Base-by-base conservation (phyloP, 2,888 invertebrate genomes). In the Cosmopolites sordidus region DNA sequence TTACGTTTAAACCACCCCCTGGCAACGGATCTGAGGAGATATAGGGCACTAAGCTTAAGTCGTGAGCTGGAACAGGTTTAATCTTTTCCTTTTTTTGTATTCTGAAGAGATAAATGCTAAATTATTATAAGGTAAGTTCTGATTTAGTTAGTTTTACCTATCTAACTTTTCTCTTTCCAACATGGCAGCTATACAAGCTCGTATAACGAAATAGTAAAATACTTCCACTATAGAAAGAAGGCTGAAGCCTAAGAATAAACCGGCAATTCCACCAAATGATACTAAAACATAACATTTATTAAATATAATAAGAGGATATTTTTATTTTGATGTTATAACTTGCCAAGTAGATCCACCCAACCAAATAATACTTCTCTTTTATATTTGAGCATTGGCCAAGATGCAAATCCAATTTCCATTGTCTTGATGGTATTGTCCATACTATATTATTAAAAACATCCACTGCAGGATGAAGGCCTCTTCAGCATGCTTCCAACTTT, bases 281-380 rank as follows among this genome's bases (percentile, higher is more conserved):
- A 84, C 84, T 83, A 67, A 29, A 70, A 72, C 8, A 22, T 22
- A 3, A 3, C 4, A 8, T 5, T 3, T 3, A 8, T 5, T 22
- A 54, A 57, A 53, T 47, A 9, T 1, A 18, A 33, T 9, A 3
- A 33, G 3, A n/a, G 11, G 3, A 16, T 15, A 16, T 4, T 40
- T 40, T 11, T 5, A 5, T 40, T 11, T 29, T 43, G 12, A 12
- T 40, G 40, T 18, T 11, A 47, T 12, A n/a, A 38, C 72, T 72
- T 71, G 83, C 86, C 89, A 39, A 89, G 69, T 45, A 90, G 76
- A 74, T 90, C 90, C 1, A 90, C 86, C 88, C 89, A 89, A 49
- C 89, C 90, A 67, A 90, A 90, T 38, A 87, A 78, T 14, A 89
- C 88, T 70, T 89, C 88, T 22, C 89, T 80, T 66, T 87, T 88